Evolutionary conservation across 2,797 vertebrate genomes (phyloP).

Genomic region (Fringilla coelebs): DNA sequence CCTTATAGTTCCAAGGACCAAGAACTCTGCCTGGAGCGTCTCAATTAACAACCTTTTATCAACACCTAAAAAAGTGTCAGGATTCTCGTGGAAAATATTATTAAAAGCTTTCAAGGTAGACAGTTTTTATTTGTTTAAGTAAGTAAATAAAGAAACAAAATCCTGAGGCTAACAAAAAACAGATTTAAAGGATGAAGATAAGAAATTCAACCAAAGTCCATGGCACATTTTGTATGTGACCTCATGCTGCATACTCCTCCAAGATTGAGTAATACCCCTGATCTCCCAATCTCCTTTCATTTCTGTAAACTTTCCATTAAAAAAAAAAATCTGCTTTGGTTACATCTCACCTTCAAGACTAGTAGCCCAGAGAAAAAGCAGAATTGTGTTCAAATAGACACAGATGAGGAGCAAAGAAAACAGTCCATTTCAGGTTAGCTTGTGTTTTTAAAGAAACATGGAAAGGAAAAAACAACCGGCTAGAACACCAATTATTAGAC

Average conservation of each 20-base stretch:
- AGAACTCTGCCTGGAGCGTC: neutral
- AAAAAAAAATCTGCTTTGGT: neutral
- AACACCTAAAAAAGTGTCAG: neutral
- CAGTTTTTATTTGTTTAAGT: neutral
- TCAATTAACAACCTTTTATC: neutral
- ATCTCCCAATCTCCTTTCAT: neutral
- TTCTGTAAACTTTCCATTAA: neutral
- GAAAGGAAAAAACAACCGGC: neutral
- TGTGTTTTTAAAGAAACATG: neutral
- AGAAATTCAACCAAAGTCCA: neutral
- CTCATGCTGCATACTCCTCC: neutral
- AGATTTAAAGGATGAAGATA: neutral
- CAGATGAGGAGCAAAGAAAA: neutral
- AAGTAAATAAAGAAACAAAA: neutral
- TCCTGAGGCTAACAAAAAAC: neutral
- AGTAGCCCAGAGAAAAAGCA: neutral
- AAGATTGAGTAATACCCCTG: constrained; percentile 5
- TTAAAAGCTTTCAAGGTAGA: neutral
- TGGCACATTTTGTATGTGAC: neutral
- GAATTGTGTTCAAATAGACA: neutral
- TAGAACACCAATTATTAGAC: neutral
- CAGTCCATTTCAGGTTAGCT: neutral
- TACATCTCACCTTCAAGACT: neutral
- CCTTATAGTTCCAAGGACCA: neutral
- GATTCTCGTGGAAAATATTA: neutral